Evolutionary conservation across 2,888 invertebrate species (phyloP).

Genomic region (Branchellion lobata): DNA sequence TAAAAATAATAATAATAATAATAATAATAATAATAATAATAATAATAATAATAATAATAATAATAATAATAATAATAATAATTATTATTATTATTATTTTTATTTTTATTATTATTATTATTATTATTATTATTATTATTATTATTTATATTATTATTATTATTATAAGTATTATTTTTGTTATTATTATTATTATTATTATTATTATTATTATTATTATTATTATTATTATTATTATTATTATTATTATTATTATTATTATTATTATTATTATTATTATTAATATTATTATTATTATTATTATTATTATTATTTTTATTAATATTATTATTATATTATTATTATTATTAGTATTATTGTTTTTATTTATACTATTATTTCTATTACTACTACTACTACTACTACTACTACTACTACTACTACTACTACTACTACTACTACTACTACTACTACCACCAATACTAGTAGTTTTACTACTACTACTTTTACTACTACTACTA

Average conservation of each 20-base stretch:
- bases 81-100: constrained; percentile 24
- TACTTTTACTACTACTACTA: too few relatives aligned
- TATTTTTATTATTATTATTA: constrained; percentile 34
- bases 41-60: too few relatives aligned
- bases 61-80: too few relatives aligned
- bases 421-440: too few relatives aligned
- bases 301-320: constrained; percentile 15
- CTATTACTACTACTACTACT: constrained; percentile 1
- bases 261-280: constrained; percentile 20
- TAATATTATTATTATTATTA: constrained; percentile 14
- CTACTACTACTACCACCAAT: too few relatives aligned
- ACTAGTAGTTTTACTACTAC: too few relatives aligned
- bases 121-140: constrained; percentile 12
- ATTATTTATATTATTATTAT: neutral
- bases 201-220: neutral
- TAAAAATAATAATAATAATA: too few relatives aligned
- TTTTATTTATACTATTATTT: neutral
- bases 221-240: neutral
- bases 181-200: neutral
- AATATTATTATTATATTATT: constrained; percentile 17
- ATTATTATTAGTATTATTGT: constrained; percentile 2
- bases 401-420: neutral
- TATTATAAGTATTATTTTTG: neutral
- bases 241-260: constrained; percentile 20
- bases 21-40: too few relatives aligned